Evolutionary conservation across 2,888 invertebrate species (phyloP), one percentile per base, ranked within the genome.

Genomic region (Protonemura montana): DNA sequence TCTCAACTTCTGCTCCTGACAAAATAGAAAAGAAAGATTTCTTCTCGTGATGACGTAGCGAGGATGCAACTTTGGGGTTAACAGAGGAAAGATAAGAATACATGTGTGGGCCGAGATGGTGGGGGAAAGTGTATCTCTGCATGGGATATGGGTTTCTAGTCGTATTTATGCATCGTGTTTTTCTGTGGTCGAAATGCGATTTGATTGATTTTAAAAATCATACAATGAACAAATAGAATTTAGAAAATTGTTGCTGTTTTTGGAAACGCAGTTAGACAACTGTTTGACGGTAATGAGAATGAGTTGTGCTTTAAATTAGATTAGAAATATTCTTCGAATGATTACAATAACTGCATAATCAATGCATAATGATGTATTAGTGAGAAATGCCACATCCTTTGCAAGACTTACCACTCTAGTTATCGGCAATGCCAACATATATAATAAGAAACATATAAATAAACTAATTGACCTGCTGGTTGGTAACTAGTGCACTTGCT

Each of bases 51-150:
- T 59, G 59, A 59, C 59, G 21, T 59, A 59, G 16, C 59, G 21
- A 59, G 59, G 59, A 59, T 59, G 59, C 59, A 59, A 59, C 59
- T 59, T 59, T 59, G 59, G 59, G 59, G 59, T 59, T 59, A 59
- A 59, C 59, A 59, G 59, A 59, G 59, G 21, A 13, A 59, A 59
- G 59, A 59, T 59, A 59, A 59, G 59, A 21, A 59, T 59, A 59
- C 59, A 21, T 59, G 59, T 59, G 59, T 59, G 6, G 13, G 13
- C 21, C 21, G 2, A 21, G 13, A 21, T 2, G 59, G 59, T 2
- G 59, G 59, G 13, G 59, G 59, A 13, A 21, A 21, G 59, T 7
- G 21, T 59, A 59, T 59, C 16, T 59, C 16, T 10, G 59, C 21
- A 13, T 7, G 13, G 59, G 6, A 21, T 10, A 21, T 59, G 21